phyloP scores from a whole-genome alignment of 2,113 vertebrate species.

The Misgurnus anguillicaudatus region DNA sequence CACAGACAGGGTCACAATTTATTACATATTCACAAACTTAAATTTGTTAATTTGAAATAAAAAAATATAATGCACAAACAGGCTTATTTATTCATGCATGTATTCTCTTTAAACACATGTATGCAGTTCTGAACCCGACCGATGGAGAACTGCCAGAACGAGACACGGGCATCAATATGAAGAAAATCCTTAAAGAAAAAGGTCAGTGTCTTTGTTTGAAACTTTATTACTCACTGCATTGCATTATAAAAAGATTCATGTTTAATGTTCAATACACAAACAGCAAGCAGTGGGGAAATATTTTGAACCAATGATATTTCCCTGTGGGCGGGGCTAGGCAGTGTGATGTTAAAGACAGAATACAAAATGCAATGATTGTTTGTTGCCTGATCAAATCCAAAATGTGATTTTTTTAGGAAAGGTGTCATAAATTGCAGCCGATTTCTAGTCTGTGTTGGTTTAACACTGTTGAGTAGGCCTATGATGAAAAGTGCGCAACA shows the following conservation, averaged over 20 bases:
- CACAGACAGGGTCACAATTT: no score
- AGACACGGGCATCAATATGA: conserved; percentile 78
- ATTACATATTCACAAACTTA: background rate
- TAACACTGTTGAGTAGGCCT: background rate
- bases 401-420: no score
- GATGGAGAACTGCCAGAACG: conserved; percentile 78
- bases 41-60: no score
- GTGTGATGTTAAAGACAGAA: background rate
- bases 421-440: background rate
- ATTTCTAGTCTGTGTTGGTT: background rate
- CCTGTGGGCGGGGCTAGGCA: background rate
- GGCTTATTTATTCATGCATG: background rate
- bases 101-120: conserved; percentile 34
- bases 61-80: background rate
- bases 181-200: conserved; percentile 84
- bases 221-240: background rate
- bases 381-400: no score
- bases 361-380: background rate
- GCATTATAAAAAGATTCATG: background rate
- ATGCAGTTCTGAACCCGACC: conserved; percentile 74
- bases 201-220: conserved; percentile 60
- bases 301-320: no score
- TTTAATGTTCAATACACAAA: no score
- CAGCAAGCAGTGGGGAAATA: no score
- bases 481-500: background rate